Percentiles rank a stretch among this genome's conserved stretches.
These are phyloP conservation scores for Galerucella nymphaeae DNA, from an alignment of 2,888 invertebrate species.

Conservation along the genomic window DNA sequence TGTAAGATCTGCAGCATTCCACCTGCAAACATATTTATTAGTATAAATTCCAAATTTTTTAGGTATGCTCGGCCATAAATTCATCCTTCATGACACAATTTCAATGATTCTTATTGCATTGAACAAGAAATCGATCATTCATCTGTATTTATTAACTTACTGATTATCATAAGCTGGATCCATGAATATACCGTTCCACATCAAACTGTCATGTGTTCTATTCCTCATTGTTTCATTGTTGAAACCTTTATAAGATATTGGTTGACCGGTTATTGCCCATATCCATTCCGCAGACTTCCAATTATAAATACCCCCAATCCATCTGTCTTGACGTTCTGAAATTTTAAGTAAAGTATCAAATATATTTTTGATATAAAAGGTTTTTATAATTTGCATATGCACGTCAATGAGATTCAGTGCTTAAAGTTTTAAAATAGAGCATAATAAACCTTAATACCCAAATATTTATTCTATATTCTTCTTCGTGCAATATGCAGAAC, in stretches of 20 bases:
- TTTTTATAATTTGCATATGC: too few species aligned
- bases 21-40: constrained; percentile 63
- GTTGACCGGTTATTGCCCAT: constrained; percentile 79
- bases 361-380: not conserved
- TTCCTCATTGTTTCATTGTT: constrained; percentile 69
- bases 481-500: not conserved
- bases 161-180: constrained; percentile 67
- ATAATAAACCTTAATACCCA: not conserved
- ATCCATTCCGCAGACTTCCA: constrained; percentile 77
- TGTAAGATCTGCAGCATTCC: constrained; percentile 73
- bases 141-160: constrained; percentile 45
- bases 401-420: too few species aligned
- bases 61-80: too few species aligned
- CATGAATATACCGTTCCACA: constrained; percentile 79
- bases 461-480: not conserved
- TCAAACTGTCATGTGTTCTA: constrained; percentile 65
- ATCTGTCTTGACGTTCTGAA: constrained; percentile 69
- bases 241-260: constrained; percentile 78
- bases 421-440: not conserved
- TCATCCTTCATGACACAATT: too few species aligned
- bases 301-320: constrained; percentile 86
- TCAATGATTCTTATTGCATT: too few species aligned
- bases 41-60: too few species aligned
- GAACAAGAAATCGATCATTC: not conserved
- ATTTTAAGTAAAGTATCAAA: not conserved